A percentile compares a stretch with the other conserved stretches of the same genome.
These are phyloP conservation scores for Apogon hyalosoma DNA, from an alignment of 2,797 vertebrate genomes.

Conservation along the genomic window DNA sequence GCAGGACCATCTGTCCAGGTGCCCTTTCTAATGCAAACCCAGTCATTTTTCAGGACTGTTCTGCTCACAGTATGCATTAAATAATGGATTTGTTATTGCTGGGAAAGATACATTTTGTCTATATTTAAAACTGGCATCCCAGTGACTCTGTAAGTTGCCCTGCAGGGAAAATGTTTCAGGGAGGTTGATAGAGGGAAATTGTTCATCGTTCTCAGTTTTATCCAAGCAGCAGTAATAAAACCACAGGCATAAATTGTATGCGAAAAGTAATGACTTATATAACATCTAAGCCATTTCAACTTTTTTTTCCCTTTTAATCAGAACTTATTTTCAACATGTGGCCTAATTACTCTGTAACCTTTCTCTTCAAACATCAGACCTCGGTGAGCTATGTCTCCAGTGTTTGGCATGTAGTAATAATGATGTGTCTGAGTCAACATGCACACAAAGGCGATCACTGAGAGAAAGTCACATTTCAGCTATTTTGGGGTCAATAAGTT, in stretches of 20 bases:
- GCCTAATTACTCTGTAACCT: slow-evolving; percentile 71
- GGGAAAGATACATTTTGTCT: slow-evolving; percentile 26
- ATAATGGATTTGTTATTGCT: slow-evolving; percentile 22
- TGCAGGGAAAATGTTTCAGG: slow-evolving; percentile 19
- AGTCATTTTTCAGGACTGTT: slow-evolving; percentile 30
- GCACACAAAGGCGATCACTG: slow-evolving; percentile 30
- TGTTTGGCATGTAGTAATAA: slow-evolving; percentile 42
- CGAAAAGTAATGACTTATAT: slow-evolving; percentile 26
- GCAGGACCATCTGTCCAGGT: slow-evolving; percentile 42
- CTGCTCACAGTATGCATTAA: slow-evolving; percentile 14
- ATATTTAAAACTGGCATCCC: slow-evolving; percentile 33
- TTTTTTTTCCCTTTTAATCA: neutral
- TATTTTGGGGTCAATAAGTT: neutral
- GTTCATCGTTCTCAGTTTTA: slow-evolving; percentile 24
- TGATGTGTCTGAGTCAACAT: slow-evolving; percentile 41
- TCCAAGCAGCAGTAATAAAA: slow-evolving; percentile 34
- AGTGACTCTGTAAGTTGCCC: slow-evolving; percentile 18
- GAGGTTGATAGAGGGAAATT: slow-evolving; percentile 31
- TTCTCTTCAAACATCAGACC: slow-evolving; percentile 63
- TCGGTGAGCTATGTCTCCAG: slow-evolving; percentile 31
- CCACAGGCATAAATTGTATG: slow-evolving; percentile 4
- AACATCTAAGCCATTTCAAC: slow-evolving; percentile 20
- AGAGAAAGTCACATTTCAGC: slow-evolving; percentile 22
- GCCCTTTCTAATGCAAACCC: slow-evolving; percentile 24
- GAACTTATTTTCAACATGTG: slow-evolving; percentile 50